Conservation (phyloP, 2,113 vertebrate genomes). For the Fukomys damarensis region DNA sequence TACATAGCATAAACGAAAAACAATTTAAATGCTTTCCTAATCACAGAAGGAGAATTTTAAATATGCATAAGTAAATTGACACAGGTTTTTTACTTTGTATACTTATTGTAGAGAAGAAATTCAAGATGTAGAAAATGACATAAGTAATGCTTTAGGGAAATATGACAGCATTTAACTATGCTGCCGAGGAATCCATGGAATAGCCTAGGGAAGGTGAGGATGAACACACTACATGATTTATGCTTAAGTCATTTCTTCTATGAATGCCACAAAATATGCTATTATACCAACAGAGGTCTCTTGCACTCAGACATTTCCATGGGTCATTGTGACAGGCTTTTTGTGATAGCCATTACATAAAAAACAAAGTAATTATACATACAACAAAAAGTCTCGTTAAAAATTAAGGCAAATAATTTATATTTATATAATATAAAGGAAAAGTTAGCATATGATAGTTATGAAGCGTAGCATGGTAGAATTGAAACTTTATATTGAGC, state of each 20-base stretch:
- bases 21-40: background rate
- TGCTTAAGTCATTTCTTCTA: background rate
- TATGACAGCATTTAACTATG: background rate
- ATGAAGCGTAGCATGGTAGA: background rate
- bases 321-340: background rate
- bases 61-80: background rate
- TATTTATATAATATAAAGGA: background rate
- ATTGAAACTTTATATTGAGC: background rate
- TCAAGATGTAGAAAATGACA: background rate
- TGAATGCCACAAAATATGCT: background rate
- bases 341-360: background rate
- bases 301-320: background rate
- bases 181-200: background rate
- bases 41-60: background rate
- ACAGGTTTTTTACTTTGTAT: background rate
- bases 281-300: background rate
- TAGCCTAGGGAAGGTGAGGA: background rate
- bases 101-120: background rate
- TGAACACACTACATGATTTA: background rate
- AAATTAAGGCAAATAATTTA: background rate
- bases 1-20: background rate
- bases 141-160: background rate
- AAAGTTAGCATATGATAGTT: background rate
- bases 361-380: background rate
- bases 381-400: background rate